phyloP scores from a whole-genome alignment of 2,797 vertebrate species.

The Chanos chanos region DNA sequence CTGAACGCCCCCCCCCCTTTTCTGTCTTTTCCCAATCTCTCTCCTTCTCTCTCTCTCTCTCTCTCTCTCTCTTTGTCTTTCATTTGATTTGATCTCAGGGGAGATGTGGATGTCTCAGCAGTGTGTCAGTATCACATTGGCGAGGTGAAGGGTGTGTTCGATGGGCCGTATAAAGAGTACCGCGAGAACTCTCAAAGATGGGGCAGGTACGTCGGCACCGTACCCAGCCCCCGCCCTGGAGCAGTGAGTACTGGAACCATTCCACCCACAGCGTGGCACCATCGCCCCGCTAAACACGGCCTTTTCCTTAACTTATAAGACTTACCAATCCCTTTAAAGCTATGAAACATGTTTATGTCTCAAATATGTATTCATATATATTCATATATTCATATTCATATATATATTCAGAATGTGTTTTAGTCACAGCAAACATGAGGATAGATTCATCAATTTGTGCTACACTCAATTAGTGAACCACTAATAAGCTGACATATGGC shows the following conservation, averaged over 20 bases:
- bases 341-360: too few relatives aligned
- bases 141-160: constrained; percentile 86
- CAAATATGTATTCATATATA: neutral
- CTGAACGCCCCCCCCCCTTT: too few relatives aligned
- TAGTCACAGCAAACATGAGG: too few relatives aligned
- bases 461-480: too few relatives aligned
- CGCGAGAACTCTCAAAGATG: constrained; percentile 86
- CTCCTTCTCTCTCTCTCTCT: neutral
- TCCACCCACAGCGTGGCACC: neutral
- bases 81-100: constrained; percentile 69
- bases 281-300: neutral
- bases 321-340: too few relatives aligned
- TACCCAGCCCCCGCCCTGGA: constrained; percentile 85
- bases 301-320: too few relatives aligned
- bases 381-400: neutral
- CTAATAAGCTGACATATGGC: too few relatives aligned
- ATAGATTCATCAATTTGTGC: too few relatives aligned
- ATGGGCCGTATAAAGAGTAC: constrained; percentile 91
- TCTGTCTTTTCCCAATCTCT: neutral
- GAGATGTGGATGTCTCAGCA: constrained; percentile 87
- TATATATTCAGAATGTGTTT: too few relatives aligned
- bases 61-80: neutral
- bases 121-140: constrained; percentile 87
- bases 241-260: constrained; percentile 72
- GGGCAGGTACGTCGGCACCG: constrained; percentile 78